Evolutionary conservation across 2,797 vertebrate genomes (phyloP).

Genomic region (Pipistrellus kuhlii): DNA sequence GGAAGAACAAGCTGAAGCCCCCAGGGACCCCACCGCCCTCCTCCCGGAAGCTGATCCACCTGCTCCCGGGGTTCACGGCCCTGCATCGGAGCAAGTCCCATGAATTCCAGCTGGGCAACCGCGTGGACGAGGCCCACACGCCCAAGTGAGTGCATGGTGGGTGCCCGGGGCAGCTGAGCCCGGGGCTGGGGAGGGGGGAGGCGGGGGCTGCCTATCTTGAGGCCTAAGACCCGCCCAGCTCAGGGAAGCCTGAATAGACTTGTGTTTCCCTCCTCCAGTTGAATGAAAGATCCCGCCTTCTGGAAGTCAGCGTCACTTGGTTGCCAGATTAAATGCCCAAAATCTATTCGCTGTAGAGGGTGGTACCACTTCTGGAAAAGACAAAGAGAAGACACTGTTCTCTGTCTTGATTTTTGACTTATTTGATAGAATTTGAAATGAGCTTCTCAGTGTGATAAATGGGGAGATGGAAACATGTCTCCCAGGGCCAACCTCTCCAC

Average conservation of each 20-base stretch:
- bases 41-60: slow-evolving; percentile 96
- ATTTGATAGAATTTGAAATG: slow-evolving; percentile 61
- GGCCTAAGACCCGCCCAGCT: neutral
- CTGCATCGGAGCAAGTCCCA: slow-evolving; percentile 99
- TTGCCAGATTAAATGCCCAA: slow-evolving; percentile 64
- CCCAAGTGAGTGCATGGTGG: slow-evolving; percentile 93
- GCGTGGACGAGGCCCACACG: slow-evolving; percentile 94
- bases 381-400: neutral
- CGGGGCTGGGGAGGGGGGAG: neutral
- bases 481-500: neutral
- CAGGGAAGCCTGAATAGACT: neutral
- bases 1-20: slow-evolving; percentile 95
- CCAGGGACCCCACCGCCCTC: slow-evolving; percentile 96
- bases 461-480: slow-evolving; percentile 15
- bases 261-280: neutral
- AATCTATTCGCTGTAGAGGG: slow-evolving; percentile 28
- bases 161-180: neutral
- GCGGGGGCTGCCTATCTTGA: neutral
- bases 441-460: slow-evolving; percentile 69
- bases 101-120: slow-evolving; percentile 97
- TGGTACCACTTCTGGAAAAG: slow-evolving; percentile 4
- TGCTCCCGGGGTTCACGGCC: slow-evolving; percentile 95
- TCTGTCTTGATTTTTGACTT: slow-evolving; percentile 39
- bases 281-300: slow-evolving; percentile 10
- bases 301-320: slow-evolving; percentile 46